These are phyloP conservation scores for Holcopasites calliopsidis DNA, from an alignment of 1,140 invertebrate species.

Conservation along the genomic window DNA sequence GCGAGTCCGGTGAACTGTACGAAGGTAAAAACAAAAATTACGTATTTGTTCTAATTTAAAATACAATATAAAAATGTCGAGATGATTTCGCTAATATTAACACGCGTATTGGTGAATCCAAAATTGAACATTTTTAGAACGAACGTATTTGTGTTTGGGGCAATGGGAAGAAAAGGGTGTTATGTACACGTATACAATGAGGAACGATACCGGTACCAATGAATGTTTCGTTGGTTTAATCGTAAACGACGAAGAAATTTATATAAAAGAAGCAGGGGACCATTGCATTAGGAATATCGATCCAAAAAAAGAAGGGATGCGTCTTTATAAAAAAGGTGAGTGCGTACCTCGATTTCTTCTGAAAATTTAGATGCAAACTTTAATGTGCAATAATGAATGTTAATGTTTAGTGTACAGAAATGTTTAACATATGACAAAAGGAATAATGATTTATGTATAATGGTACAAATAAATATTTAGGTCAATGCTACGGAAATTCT, in stretches of 20 bases:
- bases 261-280: slow-evolving; percentile 86
- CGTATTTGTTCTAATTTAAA: not conserved
- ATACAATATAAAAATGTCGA: not conserved
- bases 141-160: slow-evolving; percentile 86
- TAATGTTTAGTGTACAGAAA: no score
- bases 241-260: slow-evolving; percentile 83
- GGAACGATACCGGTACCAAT: slow-evolving; percentile 83
- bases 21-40: slow-evolving; percentile 81
- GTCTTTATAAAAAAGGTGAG: slow-evolving; percentile 82
- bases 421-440: no score
- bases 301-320: slow-evolving; percentile 84
- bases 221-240: slow-evolving; percentile 88
- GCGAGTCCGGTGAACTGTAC: slow-evolving; percentile 82
- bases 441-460: no score
- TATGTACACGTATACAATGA: slow-evolving; percentile 86
- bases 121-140: slow-evolving; percentile 76
- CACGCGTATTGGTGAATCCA: not conserved
- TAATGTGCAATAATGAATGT: no score
- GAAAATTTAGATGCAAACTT: no score
- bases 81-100: no score
- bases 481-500: slow-evolving; percentile 77
- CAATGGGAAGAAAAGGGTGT: slow-evolving; percentile 86
- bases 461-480: slow-evolving; percentile 54
- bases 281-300: slow-evolving; percentile 85
- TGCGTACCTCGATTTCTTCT: no score